Evolutionary conservation across 2,113 vertebrate genomes (phyloP).

Genomic region (Oreocharis arfaki): DNA sequence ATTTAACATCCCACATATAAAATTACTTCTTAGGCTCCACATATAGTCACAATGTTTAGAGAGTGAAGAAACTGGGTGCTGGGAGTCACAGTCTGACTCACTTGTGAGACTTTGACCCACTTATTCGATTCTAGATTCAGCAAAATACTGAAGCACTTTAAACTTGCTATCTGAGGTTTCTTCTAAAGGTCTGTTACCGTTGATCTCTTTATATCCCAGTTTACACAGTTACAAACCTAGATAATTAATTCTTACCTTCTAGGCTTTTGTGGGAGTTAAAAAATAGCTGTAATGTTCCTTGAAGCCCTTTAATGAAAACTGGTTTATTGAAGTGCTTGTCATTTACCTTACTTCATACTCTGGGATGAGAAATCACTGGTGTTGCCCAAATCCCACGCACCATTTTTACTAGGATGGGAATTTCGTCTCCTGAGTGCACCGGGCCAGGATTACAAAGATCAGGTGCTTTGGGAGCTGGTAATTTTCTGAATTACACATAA

Average conservation of each 20-base stretch:
- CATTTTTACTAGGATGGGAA: background rate
- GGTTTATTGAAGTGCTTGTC: background rate
- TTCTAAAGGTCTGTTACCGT: conserved; percentile 58
- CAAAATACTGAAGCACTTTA: conserved; percentile 56
- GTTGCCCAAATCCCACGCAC: background rate
- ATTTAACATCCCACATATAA: conserved; percentile 48
- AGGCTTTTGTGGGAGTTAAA: conserved; percentile 40
- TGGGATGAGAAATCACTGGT: background rate
- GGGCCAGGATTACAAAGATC: background rate
- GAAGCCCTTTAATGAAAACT: background rate
- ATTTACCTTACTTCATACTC: background rate
- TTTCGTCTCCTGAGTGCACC: background rate
- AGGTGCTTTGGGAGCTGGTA: background rate
- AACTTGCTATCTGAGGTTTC: conserved; percentile 47
- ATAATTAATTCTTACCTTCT: conserved; percentile 56
- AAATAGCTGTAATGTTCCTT: conserved; percentile 32
- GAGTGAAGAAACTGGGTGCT: background rate
- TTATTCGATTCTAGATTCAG: conserved; percentile 58
- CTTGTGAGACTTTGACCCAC: conserved; percentile 62
- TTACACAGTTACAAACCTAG: conserved; percentile 40
- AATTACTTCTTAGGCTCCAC: conserved; percentile 51
- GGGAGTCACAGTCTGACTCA: conserved; percentile 50
- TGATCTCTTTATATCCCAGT: conserved; percentile 44
- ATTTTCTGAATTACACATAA: background rate
- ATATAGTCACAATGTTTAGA: conserved; percentile 52